Conservation (phyloP, 2,113 vertebrate genomes). For the Bubo bubo region DNA sequence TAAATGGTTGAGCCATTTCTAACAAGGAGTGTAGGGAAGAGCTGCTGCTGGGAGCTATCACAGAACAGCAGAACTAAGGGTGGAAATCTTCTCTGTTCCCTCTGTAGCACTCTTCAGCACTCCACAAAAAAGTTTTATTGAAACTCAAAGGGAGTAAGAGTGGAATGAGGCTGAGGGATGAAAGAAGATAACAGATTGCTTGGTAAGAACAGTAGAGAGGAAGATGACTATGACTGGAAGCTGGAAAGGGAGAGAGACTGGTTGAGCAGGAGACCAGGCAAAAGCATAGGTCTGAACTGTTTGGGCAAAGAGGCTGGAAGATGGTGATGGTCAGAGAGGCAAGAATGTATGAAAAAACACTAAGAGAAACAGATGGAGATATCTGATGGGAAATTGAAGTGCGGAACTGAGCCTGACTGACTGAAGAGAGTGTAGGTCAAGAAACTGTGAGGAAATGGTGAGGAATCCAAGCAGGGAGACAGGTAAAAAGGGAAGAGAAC, state of each 20-base stretch:
- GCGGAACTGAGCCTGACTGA: not conserved
- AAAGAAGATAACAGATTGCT: not conserved
- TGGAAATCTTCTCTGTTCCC: not conserved
- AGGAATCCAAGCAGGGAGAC: not conserved
- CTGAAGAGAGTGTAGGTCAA: not conserved
- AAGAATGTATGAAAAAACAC: not conserved
- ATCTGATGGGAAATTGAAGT: not conserved
- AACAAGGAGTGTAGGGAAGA: not conserved
- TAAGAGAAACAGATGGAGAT: not conserved
- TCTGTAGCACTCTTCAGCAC: not conserved
- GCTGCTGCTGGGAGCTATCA: not conserved
- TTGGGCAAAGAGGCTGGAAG: not conserved
- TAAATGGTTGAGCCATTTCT: not conserved
- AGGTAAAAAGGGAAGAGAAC: not conserved
- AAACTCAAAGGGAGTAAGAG: not conserved
- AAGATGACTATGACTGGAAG: not conserved
- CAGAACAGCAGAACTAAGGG: not conserved
- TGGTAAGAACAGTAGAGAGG: not conserved
- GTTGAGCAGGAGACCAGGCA: not conserved
- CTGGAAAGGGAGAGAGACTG: not conserved
- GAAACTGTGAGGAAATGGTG: not conserved
- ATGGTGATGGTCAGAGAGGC: not conserved
- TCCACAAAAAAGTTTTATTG: not conserved
- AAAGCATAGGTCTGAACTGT: not conserved
- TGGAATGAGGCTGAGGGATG: not conserved